Evolutionary conservation across 2,797 vertebrate species (phyloP).

Genomic region (Enteromius trimaculatus): DNA sequence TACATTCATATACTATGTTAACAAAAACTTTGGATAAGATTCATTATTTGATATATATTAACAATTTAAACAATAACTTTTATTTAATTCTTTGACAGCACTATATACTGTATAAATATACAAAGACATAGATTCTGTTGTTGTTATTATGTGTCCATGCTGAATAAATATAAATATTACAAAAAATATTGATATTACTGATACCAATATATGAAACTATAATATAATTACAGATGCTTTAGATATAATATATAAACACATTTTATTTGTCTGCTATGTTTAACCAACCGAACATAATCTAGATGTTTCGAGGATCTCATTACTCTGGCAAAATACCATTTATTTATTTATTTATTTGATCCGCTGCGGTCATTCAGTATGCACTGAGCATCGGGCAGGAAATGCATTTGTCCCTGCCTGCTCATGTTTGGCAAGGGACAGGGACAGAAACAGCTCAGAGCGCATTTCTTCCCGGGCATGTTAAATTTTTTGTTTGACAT

Average conservation of each 20-base stretch:
- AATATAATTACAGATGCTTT: neutral
- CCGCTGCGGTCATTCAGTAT: conserved; percentile 38
- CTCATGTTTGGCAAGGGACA: conserved; percentile 18
- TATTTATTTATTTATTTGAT: conserved; percentile 42
- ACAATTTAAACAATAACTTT: too few species aligned
- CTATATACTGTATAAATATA: too few species aligned
- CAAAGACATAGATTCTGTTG: too few species aligned
- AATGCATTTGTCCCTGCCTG: conserved; percentile 37
- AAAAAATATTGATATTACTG: neutral
- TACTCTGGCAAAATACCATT: conserved; percentile 24
- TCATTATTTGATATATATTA: too few species aligned
- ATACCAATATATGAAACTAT: neutral
- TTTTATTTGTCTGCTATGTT: neutral
- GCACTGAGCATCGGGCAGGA: conserved; percentile 31
- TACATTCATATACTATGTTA: too few species aligned
- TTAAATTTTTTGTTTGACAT: conserved; percentile 31
- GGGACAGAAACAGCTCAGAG: conserved; percentile 30
- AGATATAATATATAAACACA: neutral
- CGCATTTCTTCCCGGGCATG: neutral
- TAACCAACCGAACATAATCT: neutral
- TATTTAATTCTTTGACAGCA: too few species aligned
- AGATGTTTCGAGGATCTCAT: conserved; percentile 1
- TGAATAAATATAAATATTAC: too few species aligned
- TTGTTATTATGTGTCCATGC: neutral
- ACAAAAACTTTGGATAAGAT: too few species aligned